Evolutionary conservation across 2,113 vertebrate genomes (phyloP).

Genomic region (Sisor rabdophorus): DNA sequence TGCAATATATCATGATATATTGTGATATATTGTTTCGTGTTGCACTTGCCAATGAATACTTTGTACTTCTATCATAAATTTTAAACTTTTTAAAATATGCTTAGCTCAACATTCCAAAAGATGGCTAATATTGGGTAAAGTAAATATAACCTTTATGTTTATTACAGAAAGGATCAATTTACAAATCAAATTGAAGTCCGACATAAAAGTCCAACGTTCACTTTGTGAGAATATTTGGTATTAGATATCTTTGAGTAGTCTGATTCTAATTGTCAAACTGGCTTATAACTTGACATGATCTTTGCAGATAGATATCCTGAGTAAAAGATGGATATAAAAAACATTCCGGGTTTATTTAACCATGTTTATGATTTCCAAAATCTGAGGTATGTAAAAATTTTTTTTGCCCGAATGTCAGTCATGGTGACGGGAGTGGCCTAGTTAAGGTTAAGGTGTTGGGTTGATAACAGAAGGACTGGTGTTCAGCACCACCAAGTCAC

Average conservation of each 20-base stretch:
- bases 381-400: not conserved
- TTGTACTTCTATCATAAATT: not conserved
- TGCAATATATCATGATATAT: no score
- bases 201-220: not conserved
- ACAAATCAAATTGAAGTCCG: not conserved
- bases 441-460: no score
- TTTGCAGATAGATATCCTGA: not conserved
- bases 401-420: not conserved
- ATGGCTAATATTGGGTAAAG: no score
- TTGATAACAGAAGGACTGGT: no score
- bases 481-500: no score
- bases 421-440: no score
- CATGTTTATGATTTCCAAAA: not conserved
- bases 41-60: no score
- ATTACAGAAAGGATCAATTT: not conserved
- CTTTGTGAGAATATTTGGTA: not conserved
- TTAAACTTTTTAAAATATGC: not conserved
- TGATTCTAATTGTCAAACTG: not conserved
- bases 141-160: not conserved
- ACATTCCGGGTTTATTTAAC: not conserved
- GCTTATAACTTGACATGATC: not conserved
- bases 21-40: no score
- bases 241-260: not conserved
- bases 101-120: not conserved
- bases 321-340: not conserved